Base-by-base conservation (phyloP, 2,113 vertebrate genomes). In the Glaucomys volans region DNA sequence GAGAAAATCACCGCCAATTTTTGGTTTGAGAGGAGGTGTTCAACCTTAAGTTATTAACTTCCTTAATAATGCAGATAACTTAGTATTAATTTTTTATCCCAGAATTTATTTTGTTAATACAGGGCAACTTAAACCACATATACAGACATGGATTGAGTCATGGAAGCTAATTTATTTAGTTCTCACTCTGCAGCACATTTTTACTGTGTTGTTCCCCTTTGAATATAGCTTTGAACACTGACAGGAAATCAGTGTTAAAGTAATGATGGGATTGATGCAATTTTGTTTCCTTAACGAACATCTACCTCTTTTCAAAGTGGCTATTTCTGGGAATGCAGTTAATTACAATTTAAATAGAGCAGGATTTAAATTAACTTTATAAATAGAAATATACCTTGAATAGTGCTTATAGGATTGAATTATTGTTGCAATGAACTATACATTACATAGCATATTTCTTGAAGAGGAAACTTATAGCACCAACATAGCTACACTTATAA, bases 261-360 rank as follows among this genome's bases (percentile, higher is more conserved):
- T 67, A 54, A 67, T 35, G 62, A 44, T 95, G 54, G 85, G 69
- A 52, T 40, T 80, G 91, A 69, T 54, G 40, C 20, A 77, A 14
- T 89, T 92, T 95, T 92, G 28, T 92, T 82, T 94, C 30, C 8
- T 79, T 85, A 95, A 62, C 66, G 40, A 94, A 44, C 24, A 79
- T 10, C 40, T 71, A 75, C 40, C 40, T 89, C 67, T 89, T 85
- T 94, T 92, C 59, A 94, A 92, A 84, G n/a, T 67, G 52, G 17
- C 40, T 92, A 32, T 91, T 87, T 97, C 54, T 71, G 92, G 47
- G 42, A 96, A 95, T 85, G 13, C 32, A 93, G 52, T 82, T 95
- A 97, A 76, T 37, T 8, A 81, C 42, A 52, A 87, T 91, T 97
- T 88, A 94, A 95, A 91, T 85, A 42, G 2, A 93, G 1, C 20